phyloP scores from a whole-genome alignment of 2,888 invertebrate genomes.

The Drosophila buzzatii region DNA sequence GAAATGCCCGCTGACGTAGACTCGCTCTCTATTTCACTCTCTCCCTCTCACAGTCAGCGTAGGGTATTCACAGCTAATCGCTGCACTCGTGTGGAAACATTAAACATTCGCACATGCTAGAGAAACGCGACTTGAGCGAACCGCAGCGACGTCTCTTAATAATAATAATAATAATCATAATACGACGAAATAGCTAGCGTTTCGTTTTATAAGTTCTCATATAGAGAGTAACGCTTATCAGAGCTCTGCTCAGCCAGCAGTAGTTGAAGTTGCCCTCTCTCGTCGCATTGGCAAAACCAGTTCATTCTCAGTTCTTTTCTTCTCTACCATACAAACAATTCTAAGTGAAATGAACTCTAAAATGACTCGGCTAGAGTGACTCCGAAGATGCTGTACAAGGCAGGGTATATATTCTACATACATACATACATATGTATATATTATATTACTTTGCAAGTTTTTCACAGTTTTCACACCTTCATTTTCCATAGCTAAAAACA shows the following conservation, averaged over 20 bases:
- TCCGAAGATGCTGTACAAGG: conserved; percentile 23
- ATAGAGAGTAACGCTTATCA: conserved; percentile 47
- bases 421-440: neutral
- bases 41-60: conserved; percentile 6
- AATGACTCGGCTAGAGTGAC: neutral
- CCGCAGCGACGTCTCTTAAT: conserved; percentile 7
- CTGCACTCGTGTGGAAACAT: conserved; percentile 47
- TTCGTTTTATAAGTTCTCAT: conserved; percentile 20
- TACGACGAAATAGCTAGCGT: neutral
- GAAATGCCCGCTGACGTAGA: conserved; percentile 50
- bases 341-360: conserved; percentile 8
- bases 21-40: neutral
- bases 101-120: conserved; percentile 59
- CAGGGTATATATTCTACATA: neutral
- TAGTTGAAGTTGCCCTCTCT: conserved; percentile 28
- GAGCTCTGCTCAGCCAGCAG: conserved; percentile 2
- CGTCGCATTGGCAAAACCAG: conserved; percentile 57
- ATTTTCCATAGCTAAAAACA: conserved; percentile 32
- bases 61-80: conserved; percentile 47
- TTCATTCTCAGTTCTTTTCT: conserved; percentile 46
- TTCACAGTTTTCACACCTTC: conserved; percentile 31
- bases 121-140: conserved; percentile 48
- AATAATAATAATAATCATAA: conserved; percentile 24
- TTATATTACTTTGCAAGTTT: conserved; percentile 5
- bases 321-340: neutral